Percentiles rank a stretch among this genome's conserved stretches.
Conservation (phyloP, 2,113 vertebrate genomes). For the Thinocorus orbignyianus region DNA sequence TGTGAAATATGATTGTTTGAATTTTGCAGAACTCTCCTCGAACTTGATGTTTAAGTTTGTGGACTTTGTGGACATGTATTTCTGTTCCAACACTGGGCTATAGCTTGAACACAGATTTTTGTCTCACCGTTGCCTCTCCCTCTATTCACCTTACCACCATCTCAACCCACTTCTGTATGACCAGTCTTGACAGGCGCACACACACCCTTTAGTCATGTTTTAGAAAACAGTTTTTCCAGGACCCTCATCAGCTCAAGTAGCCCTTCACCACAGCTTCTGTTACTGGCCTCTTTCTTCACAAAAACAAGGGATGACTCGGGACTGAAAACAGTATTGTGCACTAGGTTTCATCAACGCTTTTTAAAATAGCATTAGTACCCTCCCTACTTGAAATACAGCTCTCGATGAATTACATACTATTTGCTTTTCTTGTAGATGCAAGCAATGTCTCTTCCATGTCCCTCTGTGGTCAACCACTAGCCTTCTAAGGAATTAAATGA, state of each 20-base stretch:
- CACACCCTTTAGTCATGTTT: neutral
- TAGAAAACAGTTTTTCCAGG: neutral
- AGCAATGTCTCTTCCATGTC: neutral
- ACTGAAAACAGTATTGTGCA: neutral
- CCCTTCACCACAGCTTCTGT: neutral
- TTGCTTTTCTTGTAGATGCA: neutral
- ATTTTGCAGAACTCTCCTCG: neutral
- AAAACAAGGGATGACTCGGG: neutral
- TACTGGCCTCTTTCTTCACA: neutral
- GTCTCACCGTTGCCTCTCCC: neutral
- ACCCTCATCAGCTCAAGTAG: neutral
- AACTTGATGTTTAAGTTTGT: neutral
- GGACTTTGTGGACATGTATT: neutral
- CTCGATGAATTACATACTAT: neutral
- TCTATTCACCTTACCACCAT: neutral
- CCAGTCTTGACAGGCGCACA: neutral
- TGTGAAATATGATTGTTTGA: neutral
- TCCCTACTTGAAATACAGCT: neutral
- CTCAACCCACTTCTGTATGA: neutral
- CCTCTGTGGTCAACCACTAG: neutral
- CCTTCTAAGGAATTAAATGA: neutral
- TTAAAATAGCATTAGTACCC: neutral
- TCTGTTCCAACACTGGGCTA: neutral
- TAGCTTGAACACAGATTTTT: neutral
- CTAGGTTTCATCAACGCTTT: neutral